phyloP scores from a whole-genome alignment of 1,140 invertebrate species.

The Achatina immaculata region DNA sequence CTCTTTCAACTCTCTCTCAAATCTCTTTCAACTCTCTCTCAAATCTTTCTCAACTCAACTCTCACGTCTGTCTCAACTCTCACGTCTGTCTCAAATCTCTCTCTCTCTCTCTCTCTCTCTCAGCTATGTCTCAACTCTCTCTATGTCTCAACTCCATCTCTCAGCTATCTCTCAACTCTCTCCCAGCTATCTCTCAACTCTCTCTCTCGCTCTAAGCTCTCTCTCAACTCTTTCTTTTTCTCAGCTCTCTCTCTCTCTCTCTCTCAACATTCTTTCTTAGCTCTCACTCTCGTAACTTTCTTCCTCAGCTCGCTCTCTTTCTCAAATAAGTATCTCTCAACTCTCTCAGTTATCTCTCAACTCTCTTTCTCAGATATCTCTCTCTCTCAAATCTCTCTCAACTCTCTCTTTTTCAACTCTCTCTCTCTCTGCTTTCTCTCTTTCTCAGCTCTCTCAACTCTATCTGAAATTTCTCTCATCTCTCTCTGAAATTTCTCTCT shows the following conservation, averaged over 20 bases:
- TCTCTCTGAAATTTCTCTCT: background rate
- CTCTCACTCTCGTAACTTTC: no score
- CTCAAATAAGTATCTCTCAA: background rate
- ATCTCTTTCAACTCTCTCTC: no score
- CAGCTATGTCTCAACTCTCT: no score
- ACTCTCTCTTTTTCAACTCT: background rate
- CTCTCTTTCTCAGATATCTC: background rate
- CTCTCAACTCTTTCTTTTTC: no score
- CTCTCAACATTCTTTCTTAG: no score
- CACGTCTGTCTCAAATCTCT: no score
- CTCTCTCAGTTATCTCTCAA: background rate
- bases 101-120: no score
- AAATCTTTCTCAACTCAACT: no score
- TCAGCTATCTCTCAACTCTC: no score
- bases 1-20: no score
- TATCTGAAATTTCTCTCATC: background rate
- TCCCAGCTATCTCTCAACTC: background rate
- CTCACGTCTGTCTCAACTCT: no score
- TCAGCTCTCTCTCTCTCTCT: no score
- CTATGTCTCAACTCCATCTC: background rate
- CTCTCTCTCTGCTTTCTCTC: background rate
- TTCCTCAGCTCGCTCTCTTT: background rate
- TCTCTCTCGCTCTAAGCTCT: background rate
- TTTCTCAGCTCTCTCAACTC: background rate
- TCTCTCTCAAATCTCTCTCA: background rate